Evolutionary conservation across 2,888 invertebrate species (phyloP).

Genomic region (Diadromus collaris): DNA sequence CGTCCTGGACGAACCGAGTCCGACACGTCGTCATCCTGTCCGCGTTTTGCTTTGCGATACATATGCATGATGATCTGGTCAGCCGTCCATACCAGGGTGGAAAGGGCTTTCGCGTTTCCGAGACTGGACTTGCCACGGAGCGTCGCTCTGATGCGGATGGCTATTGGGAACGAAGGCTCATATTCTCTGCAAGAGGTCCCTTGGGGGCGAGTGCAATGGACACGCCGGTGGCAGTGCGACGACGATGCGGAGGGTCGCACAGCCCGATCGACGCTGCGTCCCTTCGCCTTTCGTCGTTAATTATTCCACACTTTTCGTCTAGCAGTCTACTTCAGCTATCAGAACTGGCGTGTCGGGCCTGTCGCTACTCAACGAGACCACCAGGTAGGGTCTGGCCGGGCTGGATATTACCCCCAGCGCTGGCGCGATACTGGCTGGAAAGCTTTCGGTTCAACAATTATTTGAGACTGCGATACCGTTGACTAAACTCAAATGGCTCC

Average conservation of each 20-base stretch:
- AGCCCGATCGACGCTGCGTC: slow-evolving; percentile 75
- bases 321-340: slow-evolving; percentile 71
- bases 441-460: neutral
- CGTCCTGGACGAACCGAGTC: neutral
- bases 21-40: neutral
- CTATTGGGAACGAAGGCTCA: slow-evolving; percentile 56
- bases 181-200: slow-evolving; percentile 55
- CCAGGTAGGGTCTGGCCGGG: too few relatives aligned
- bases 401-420: too few relatives aligned
- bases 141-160: slow-evolving; percentile 22
- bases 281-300: slow-evolving; percentile 74
- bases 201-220: slow-evolving; percentile 55
- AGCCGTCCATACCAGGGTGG: slow-evolving; percentile 12
- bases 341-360: slow-evolving; percentile 30
- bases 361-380: neutral
- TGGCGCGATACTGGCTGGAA: too few relatives aligned
- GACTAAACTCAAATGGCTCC: neutral
- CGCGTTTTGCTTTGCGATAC: neutral
- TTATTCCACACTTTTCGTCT: slow-evolving; percentile 78
- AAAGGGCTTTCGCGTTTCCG: slow-evolving; percentile 32
- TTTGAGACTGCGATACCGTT: neutral
- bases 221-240: slow-evolving; percentile 60
- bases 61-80: neutral
- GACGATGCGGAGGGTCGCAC: slow-evolving; percentile 70
- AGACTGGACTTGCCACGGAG: slow-evolving; percentile 46